These are phyloP conservation scores for Periplaneta americana DNA, from an alignment of 1,140 invertebrate species.

Conservation along the genomic window DNA sequence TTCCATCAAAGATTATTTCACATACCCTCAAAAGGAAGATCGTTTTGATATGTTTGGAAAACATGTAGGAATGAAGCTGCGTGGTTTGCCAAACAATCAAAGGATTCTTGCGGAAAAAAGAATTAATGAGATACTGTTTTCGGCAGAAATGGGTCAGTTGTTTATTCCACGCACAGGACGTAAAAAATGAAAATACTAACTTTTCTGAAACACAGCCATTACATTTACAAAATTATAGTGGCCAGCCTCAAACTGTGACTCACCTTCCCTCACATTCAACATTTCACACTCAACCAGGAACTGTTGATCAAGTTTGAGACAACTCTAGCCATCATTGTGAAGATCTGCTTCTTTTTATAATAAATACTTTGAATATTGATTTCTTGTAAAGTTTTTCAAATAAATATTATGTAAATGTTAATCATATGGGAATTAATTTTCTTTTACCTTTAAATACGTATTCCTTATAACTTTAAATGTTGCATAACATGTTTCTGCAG, in stretches of 20 bases:
- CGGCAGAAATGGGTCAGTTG: not conserved
- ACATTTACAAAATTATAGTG: not conserved
- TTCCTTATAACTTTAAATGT: slow-evolving; percentile 25
- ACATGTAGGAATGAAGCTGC: not conserved
- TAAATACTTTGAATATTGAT: not conserved
- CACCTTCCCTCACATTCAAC: not conserved
- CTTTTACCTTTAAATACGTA: slow-evolving; percentile 18
- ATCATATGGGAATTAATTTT: too few relatives aligned
- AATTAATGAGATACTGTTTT: not conserved
- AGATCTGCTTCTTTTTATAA: not conserved
- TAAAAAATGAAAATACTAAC: too few relatives aligned
- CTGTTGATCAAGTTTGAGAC: not conserved
- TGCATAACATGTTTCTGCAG: slow-evolving; percentile 32
- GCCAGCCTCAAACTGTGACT: not conserved
- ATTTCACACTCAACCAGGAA: not conserved
- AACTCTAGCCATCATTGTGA: not conserved
- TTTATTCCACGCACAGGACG: not conserved
- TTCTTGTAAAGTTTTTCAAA: not conserved
- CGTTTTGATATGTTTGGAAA: slow-evolving; percentile 2
- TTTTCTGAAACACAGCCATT: not conserved
- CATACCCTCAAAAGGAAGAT: not conserved
- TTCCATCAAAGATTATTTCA: not conserved
- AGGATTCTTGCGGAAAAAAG: not conserved
- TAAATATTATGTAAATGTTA: too few relatives aligned
- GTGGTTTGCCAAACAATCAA: not conserved